Conservation (phyloP, 2,113 vertebrate species). For the Tangachromis dhanisi region DNA sequence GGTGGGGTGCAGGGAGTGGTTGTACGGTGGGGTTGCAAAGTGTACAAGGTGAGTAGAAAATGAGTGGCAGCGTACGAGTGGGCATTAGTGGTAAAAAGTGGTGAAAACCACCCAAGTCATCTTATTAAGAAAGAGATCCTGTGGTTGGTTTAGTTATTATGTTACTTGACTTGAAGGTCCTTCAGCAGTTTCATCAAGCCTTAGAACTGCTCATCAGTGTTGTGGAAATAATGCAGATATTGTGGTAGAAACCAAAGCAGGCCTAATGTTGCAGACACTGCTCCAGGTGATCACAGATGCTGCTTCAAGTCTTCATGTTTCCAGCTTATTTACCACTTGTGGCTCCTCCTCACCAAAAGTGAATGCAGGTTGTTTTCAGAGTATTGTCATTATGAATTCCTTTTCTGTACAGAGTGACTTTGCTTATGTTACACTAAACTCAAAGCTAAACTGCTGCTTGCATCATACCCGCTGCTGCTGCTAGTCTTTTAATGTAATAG, state of each 20-base stretch:
- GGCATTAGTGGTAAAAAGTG: not conserved
- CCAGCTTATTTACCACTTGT: fast-evolving
- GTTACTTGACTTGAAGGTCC: not conserved
- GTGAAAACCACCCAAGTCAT: not conserved
- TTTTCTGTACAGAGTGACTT: not conserved
- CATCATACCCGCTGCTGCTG: not conserved
- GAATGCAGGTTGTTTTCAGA: not conserved
- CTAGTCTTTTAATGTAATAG: slow-evolving; percentile 24
- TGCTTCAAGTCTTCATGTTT: not conserved
- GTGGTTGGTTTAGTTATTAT: not conserved
- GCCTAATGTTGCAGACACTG: not conserved
- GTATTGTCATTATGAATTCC: not conserved
- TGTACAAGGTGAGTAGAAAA: not conserved
- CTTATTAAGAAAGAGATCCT: not conserved
- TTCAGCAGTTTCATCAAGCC: not conserved
- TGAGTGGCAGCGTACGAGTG: not conserved
- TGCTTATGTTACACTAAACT: not conserved
- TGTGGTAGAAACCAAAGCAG: not conserved
- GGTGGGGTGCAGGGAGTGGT: fast-evolving
- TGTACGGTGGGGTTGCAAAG: not conserved
- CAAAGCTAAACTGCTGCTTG: fast-evolving
- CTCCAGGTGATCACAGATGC: not conserved
- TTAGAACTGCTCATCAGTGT: fast-evolving
- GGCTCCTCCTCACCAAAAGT: not conserved
- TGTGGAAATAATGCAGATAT: not conserved